These are phyloP conservation scores for Elgaria multicarinata DNA, from an alignment of 2,113 vertebrate genomes.

Conservation along the genomic window DNA sequence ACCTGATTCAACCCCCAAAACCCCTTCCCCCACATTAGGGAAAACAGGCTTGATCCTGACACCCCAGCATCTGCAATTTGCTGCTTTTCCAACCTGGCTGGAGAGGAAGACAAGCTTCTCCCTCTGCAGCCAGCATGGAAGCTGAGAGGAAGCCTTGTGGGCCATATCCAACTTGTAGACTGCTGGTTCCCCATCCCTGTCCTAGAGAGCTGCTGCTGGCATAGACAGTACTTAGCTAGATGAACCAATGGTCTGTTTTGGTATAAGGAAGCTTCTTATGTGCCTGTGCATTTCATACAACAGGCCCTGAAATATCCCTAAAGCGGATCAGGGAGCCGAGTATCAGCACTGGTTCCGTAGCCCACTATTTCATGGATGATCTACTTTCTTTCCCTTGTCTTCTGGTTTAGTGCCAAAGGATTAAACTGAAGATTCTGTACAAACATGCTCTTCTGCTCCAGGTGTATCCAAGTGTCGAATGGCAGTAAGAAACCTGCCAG, in stretches of 20 bases:
- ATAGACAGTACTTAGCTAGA: not conserved
- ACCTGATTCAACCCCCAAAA: too few relatives aligned
- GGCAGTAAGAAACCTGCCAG: not conserved
- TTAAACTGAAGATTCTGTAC: not conserved
- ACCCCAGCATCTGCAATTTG: too few relatives aligned
- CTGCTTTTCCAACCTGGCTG: not conserved
- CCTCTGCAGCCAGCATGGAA: not conserved
- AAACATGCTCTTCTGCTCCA: not conserved
- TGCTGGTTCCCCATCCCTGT: not conserved
- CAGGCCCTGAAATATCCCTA: too few relatives aligned
- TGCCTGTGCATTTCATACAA: not conserved
- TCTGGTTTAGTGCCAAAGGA: not conserved
- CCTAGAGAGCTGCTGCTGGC: not conserved
- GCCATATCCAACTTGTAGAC: not conserved
- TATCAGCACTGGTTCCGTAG: not conserved
- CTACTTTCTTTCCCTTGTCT: not conserved
- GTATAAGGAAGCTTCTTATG: not conserved
- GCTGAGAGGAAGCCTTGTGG: not conserved
- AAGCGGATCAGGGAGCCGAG: not conserved
- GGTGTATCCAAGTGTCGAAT: not conserved
- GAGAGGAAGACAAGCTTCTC: not conserved
- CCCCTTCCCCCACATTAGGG: too few relatives aligned
- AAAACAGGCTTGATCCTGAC: too few relatives aligned
- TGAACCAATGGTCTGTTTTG: not conserved
- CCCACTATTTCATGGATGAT: not conserved